These are phyloP conservation scores for Urocyon cinereoargenteus DNA, from an alignment of 2,797 vertebrate species.

Conservation along the genomic window DNA sequence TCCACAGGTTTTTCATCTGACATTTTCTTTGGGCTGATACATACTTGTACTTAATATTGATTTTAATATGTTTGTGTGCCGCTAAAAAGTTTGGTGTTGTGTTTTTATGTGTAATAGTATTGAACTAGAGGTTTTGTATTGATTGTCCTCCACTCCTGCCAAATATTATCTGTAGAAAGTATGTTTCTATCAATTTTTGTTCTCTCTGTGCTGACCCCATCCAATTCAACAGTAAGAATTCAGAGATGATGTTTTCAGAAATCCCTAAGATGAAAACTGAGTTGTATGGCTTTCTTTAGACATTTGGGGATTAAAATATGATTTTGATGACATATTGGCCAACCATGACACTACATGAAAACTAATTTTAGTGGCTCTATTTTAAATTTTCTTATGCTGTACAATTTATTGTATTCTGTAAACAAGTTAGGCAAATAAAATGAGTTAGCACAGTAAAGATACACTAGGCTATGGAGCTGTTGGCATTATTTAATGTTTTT, in stretches of 20 bases:
- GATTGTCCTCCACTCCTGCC: slow-evolving; percentile 41
- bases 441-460: background rate
- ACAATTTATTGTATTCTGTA: background rate
- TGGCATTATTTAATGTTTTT: background rate
- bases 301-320: background rate
- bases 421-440: slow-evolving; percentile 34
- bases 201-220: background rate
- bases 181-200: slow-evolving; percentile 44
- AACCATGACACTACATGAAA: background rate
- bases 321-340: background rate
- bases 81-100: slow-evolving; percentile 78
- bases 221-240: slow-evolving; percentile 39
- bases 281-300: background rate
- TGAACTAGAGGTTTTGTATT: slow-evolving; percentile 69
- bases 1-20: slow-evolving; percentile 68
- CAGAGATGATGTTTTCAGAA: background rate
- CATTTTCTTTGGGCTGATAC: slow-evolving; percentile 77
- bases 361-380: background rate
- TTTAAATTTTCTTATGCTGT: background rate
- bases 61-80: slow-evolving; percentile 80
- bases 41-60: slow-evolving; percentile 84
- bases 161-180: slow-evolving; percentile 37
- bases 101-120: slow-evolving; percentile 72
- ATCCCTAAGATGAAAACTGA: background rate
- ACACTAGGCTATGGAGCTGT: background rate